Base-by-base conservation (phyloP, 1,140 invertebrate species). In the Maconellicoccus hirsutus region DNA sequence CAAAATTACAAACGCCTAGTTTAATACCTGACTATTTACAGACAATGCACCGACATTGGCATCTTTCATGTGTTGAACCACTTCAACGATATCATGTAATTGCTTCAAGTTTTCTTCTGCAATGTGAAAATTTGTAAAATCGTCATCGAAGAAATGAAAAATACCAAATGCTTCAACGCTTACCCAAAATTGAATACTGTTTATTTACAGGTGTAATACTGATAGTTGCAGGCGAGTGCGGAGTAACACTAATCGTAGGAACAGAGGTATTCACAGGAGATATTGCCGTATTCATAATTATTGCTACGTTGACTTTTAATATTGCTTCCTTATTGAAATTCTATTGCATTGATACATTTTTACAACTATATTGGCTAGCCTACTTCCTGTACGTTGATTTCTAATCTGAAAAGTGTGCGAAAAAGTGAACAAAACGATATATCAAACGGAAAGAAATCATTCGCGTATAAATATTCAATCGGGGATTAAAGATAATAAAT, bases 181-280 rank as follows among this genome's bases (percentile, higher is more conserved):
- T 39, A 71, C 39, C 39, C 69, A 33, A 72, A 70, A 70, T 1
- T 10, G 0, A 52, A 69, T 22, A 29, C 39, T 6, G 73, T 59
- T 71, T 79, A 84, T 83, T 83, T 52, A 87, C 77, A 33, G 86
- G 82, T n/a, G 84, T 82, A 78, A 86, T 87, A 73, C 84, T 82
- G 73, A 84, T 85, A 59, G 82, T 82, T 71, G 82, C 87, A 25
- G 90, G 89, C 70, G 89, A 92, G 78, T 92, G 90, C 2, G 90
- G 90, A 29, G 90, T 92, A 61, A 93, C 89, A 80, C 89, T 92
- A 76, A 92, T 92, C 69, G 86, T 92, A 72, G 90, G 90, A 75
- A 91, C 88, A 52, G 84, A 77, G 38, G 83, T 84, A 74, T 76
- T 79, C 10, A 66, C 21, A 19, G 61, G 7, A 23, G 61, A 66